Base-by-base conservation (phyloP, 2,113 vertebrate genomes). In the Columba janthina region DNA sequence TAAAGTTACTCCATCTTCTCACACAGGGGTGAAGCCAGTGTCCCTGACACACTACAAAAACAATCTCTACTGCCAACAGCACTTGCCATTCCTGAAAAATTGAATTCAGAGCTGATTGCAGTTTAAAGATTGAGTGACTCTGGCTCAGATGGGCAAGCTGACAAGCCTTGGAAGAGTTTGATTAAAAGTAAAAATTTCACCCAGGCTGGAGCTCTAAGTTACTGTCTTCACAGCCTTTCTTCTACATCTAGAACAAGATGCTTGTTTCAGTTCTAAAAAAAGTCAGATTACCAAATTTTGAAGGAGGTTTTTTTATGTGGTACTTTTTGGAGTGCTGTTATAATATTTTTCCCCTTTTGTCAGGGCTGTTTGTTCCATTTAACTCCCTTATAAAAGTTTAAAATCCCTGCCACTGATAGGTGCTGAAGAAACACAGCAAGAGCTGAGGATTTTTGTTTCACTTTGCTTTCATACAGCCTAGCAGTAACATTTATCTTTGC, bases 11-110 rank as follows among this genome's bases (percentile, higher is more conserved):
- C 40, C 50, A 3, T 56, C 6, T 48, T 51, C 10, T 53, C 0
- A 0, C 36, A 64, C 38, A 85, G 11, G 9, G 3, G 10, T 0
- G 5, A 74, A 36, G 11, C 16, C 29, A 29, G 5, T n/a, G 36
- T 34, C 18, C 12, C 44, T 60, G 15, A 5, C 26, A 50, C 17
- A 9, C 15, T 13, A 57, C 44, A 15, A 16, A 51, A 31, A 82
- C 36, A 18, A 31, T 64, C 36, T 40, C 73, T 11, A 4, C 32
- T 77, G n/a, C 19, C 38, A 74, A 11, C 20, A 64, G 34, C 36
- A 54, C 22, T 34, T 73, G 17, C 8, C 6, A 4, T 62, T 88
- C n/a, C 11, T 1, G 4, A 74, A 80, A 10, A 19, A 54, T 10
- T 29, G 12, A 6, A 3, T 78, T 95, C 65, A 48, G 48, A 61